Evolutionary conservation across 2,797 vertebrate genomes (phyloP).

Genomic region (Myotis daubentonii): DNA sequence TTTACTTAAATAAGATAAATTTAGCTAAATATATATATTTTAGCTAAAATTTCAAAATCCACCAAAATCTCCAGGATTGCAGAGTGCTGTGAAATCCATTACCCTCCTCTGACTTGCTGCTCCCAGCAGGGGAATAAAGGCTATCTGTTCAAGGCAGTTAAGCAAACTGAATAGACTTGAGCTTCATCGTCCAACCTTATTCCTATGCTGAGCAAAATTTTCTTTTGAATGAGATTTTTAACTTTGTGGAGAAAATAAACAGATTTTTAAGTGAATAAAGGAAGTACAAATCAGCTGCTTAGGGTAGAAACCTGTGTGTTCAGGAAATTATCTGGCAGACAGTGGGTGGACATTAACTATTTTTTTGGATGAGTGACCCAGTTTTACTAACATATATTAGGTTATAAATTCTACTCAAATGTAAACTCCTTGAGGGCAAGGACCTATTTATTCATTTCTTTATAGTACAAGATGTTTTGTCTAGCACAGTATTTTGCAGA

Average conservation of each 20-base stretch:
- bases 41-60: neutral
- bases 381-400: slow-evolving; percentile 53
- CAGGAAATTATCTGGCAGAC: neutral
- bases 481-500: slow-evolving; percentile 37
- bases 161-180: neutral
- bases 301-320: neutral
- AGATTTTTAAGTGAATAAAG: slow-evolving; percentile 49
- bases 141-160: neutral
- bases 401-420: slow-evolving; percentile 52
- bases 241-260: slow-evolving; percentile 41
- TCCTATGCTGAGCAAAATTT: slow-evolving; percentile 21
- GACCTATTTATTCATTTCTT: slow-evolving; percentile 42
- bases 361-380: slow-evolving; percentile 7
- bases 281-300: slow-evolving; percentile 17
- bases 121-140: neutral
- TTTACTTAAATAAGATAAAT: slow-evolving; percentile 7
- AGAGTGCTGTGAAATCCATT: slow-evolving; percentile 2
- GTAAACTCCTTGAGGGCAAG: slow-evolving; percentile 55
- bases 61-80: neutral
- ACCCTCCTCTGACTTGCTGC: neutral
- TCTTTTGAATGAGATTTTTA: slow-evolving; percentile 50
- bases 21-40: neutral
- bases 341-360: neutral
- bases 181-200: slow-evolving; percentile 25
- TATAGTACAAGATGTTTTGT: slow-evolving; percentile 20